These are phyloP conservation scores for Drosophila ezoana DNA, from an alignment of 2,888 invertebrate species.

Conservation along the genomic window DNA sequence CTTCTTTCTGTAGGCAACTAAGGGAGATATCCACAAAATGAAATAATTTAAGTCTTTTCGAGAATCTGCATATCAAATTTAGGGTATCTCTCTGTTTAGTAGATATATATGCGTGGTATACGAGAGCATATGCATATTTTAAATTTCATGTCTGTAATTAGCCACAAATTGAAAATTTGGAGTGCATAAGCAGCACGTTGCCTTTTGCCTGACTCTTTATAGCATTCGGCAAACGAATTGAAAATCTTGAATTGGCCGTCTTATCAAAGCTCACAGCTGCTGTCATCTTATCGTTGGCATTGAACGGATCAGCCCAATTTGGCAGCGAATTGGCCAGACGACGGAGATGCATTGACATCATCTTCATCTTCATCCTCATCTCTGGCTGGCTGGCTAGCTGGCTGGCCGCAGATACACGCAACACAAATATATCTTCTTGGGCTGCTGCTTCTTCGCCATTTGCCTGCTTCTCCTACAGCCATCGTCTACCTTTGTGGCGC, in stretches of 20 bases:
- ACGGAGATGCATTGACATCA: not conserved
- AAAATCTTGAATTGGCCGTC: conserved; percentile 4
- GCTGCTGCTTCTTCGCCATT: too few relatives aligned
- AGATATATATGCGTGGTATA: too few relatives aligned
- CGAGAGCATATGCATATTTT: too few relatives aligned
- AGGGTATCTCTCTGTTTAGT: too few relatives aligned
- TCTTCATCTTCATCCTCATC: not conserved
- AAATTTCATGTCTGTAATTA: not conserved
- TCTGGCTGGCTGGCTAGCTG: not conserved
- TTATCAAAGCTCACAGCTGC: conserved; percentile 20
- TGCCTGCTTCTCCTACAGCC: not conserved
- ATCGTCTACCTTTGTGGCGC: not conserved
- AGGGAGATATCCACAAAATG: too few relatives aligned
- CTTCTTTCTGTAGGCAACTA: too few relatives aligned
- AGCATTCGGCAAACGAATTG: not conserved
- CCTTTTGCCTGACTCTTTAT: not conserved
- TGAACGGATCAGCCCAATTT: not conserved
- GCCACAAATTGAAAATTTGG: conserved; percentile 45
- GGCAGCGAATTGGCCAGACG: conserved; percentile 13
- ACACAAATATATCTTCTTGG: too few relatives aligned
- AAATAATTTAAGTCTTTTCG: too few relatives aligned
- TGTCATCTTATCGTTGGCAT: conserved; percentile 23
- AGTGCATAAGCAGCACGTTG: conserved; percentile 3
- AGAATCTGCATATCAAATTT: too few relatives aligned
- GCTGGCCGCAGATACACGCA: not conserved